Base-by-base conservation (phyloP, 2,888 invertebrate species). In the Pristionchus exspectatus region DNA sequence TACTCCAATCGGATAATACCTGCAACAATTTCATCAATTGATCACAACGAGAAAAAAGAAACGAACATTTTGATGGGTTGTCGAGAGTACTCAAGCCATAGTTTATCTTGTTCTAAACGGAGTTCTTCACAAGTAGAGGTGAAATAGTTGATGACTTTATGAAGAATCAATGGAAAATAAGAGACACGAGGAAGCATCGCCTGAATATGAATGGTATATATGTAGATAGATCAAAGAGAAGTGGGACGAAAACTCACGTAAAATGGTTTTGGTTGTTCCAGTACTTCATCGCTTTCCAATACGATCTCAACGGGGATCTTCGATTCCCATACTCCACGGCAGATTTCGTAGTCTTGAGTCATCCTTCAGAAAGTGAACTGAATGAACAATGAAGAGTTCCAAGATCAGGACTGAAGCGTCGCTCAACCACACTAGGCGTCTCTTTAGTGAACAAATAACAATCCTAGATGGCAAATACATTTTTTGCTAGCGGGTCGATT, bases 281-380 rank as follows among this genome's bases (percentile, higher is more conserved):
- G 81, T 7, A 86, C 59, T n/a, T 91, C 97, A 96, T 99, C 98
- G 94, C 98, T 97, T 94, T 98, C 97, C 87, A 99, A 96, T 94
- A 97, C 97, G 95, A 99, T 98, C 96, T 98, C 98, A 90, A 98
- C 97, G 0, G 99, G 98, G 86, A 99, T 96, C 95, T 97, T 97
- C 38, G 98, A 98, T 94, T 98, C 98, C 98, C 98, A 99, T 93
- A 98, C 97, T 96, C 98, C 98, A 90, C 98, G 96, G 90, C 98
- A 96, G 90, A 98, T 97, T 96, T 99, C 98, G 94, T 98, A 96
- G 95, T 99, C 99, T 72, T 87, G 87, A n/a, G 72, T 54, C 87
- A 87, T 87, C n/a, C 10, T n/a, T 84, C n/a, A 30, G n/a, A 50
- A 18, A 44, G 33, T 44, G 38, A 44, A 21, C 33, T 38, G 44